Evolutionary conservation across 2,888 invertebrate species (phyloP).

Genomic region (Mactromeris polynyma): DNA sequence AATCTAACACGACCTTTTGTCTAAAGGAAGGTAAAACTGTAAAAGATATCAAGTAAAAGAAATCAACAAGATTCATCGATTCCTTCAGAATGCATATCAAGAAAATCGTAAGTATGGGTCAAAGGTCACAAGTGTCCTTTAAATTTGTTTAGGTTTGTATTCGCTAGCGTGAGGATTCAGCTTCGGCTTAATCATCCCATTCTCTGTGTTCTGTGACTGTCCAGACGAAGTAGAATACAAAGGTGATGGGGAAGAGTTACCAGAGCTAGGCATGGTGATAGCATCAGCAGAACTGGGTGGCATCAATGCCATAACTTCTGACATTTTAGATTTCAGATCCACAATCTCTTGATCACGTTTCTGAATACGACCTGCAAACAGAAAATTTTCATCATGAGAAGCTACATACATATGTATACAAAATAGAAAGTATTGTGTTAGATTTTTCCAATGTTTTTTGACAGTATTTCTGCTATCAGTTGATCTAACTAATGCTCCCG

Average conservation of each 20-base stretch:
- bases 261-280: conserved; percentile 68
- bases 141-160: conserved; percentile 92
- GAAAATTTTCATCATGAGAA: not conserved
- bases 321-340: conserved; percentile 95
- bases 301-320: conserved; percentile 97
- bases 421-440: too few relatives aligned
- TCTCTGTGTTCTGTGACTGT: conserved; percentile 59
- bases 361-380: conserved; percentile 91
- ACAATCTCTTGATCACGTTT: conserved; percentile 96
- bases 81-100: conserved; percentile 20
- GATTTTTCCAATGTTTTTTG: too few relatives aligned
- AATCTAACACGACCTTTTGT: conserved; percentile 5
- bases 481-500: too few relatives aligned
- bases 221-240: conserved; percentile 74
- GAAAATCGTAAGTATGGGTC: conserved; percentile 35
- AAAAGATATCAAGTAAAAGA: conserved; percentile 4
- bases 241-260: conserved; percentile 78
- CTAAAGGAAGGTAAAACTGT: conserved; percentile 26
- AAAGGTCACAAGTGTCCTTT: conserved; percentile 13
- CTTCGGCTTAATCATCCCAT: conserved; percentile 87
- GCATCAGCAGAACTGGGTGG: conserved; percentile 88
- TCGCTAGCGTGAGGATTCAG: conserved; percentile 97
- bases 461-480: too few relatives aligned
- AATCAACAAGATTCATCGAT: conserved; percentile 8
- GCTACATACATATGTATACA: too few relatives aligned